phyloP scores from a whole-genome alignment of 2,113 vertebrate species.

The Megaleporinus macrocephalus region DNA sequence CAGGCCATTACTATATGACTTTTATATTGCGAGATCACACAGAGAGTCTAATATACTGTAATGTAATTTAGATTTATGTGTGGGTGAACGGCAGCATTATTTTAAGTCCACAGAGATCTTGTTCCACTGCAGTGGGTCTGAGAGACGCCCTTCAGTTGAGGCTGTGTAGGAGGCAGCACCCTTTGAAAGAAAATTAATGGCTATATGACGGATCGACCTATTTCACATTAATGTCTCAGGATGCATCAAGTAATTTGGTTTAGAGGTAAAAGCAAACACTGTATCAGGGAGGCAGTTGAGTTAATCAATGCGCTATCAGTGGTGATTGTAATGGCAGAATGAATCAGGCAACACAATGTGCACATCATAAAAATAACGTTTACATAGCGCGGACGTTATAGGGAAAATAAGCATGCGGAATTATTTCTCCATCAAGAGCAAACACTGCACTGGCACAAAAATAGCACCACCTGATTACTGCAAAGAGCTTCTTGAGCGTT shows the following conservation, averaged over 20 bases:
- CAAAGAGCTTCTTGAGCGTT: constrained; percentile 16
- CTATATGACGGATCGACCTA: constrained; percentile 5
- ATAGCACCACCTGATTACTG: not conserved
- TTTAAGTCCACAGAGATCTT: not conserved
- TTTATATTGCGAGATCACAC: not conserved
- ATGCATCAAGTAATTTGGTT: constrained; percentile 10
- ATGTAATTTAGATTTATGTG: constrained; percentile 7
- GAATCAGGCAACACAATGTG: not conserved
- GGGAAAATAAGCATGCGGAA: not conserved
- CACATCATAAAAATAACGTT: not conserved
- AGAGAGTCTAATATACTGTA: not conserved
- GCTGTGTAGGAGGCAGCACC: constrained; percentile 34
- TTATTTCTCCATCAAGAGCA: not conserved
- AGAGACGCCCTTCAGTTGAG: not conserved
- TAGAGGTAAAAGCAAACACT: not conserved
- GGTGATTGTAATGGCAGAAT: not conserved
- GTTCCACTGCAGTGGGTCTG: constrained; percentile 21
- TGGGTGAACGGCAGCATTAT: not conserved
- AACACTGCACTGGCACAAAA: not conserved
- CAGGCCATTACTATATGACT: not conserved
- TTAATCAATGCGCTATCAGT: constrained; percentile 11
- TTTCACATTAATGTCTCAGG: not conserved
- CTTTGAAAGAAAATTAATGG: not conserved
- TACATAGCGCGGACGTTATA: constrained; percentile 2
- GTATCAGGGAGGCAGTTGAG: not conserved